Evolutionary conservation across 2,888 invertebrate genomes (phyloP).

Genomic region (Pemphredon lugubris): DNA sequence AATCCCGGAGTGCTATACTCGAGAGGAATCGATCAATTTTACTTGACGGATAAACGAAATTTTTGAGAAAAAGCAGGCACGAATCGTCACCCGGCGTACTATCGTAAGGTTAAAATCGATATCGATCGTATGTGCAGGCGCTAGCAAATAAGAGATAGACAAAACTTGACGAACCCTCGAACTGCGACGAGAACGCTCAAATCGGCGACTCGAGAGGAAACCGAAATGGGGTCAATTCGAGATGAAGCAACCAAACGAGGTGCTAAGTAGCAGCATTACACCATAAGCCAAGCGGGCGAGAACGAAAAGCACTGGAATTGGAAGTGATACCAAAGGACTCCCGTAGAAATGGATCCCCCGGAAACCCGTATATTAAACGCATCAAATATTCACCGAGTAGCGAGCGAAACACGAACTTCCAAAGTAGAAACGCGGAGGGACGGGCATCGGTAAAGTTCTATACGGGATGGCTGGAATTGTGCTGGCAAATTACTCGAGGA

Average conservation of each 20-base stretch:
- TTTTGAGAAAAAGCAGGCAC: too few relatives aligned
- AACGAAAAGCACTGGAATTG: constrained; percentile 6
- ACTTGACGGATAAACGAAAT: too few relatives aligned
- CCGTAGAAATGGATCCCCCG: constrained; percentile 12
- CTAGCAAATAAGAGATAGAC: neutral
- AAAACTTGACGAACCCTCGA: neutral
- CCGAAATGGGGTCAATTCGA: constrained; percentile 10
- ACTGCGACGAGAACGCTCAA: neutral
- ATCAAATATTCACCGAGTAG: constrained; percentile 22
- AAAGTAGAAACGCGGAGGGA: constrained; percentile 20
- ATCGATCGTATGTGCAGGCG: too few relatives aligned
- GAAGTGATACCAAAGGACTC: constrained; percentile 16
- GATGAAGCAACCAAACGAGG: constrained; percentile 8
- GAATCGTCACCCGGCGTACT: too few relatives aligned
- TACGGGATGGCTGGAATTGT: neutral
- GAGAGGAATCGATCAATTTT: too few relatives aligned
- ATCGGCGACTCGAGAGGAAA: constrained; percentile 1
- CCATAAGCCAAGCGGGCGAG: constrained; percentile 16
- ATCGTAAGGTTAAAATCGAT: too few relatives aligned
- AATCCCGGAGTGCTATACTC: too few relatives aligned
- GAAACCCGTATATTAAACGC: constrained; percentile 11
- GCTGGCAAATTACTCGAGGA: constrained; percentile 25
- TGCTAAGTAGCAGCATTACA: constrained; percentile 3
- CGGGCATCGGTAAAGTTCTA: constrained; percentile 5
- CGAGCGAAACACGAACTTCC: constrained; percentile 8